Evolutionary conservation across 1,140 invertebrate genomes (phyloP).

Genomic region (Platorchestia sp.): DNA sequence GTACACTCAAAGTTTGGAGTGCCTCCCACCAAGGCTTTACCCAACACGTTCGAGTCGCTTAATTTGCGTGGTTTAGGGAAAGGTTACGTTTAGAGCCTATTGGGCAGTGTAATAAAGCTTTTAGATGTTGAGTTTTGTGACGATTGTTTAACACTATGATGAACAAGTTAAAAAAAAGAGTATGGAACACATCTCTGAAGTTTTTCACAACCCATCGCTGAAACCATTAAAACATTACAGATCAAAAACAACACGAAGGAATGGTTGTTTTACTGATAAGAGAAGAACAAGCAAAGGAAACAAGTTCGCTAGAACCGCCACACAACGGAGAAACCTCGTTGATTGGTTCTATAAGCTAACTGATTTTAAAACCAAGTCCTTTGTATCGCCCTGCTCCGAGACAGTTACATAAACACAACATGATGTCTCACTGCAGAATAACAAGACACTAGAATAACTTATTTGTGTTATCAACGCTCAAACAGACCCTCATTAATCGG

Average conservation of each 20-base stretch:
- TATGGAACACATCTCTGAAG: background rate
- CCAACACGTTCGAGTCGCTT: background rate
- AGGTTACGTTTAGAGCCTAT: background rate
- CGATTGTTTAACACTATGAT: no score
- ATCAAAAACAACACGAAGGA: background rate
- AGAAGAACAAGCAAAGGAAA: background rate
- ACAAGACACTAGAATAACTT: background rate
- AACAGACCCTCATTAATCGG: background rate
- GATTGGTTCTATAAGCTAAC: background rate
- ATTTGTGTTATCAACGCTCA: background rate
- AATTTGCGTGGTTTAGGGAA: background rate
- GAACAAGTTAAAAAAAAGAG: background rate
- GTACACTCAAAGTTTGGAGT: background rate
- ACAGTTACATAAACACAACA: background rate
- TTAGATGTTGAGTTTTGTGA: background rate
- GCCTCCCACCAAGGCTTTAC: background rate
- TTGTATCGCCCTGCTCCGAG: background rate
- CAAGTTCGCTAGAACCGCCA: background rate
- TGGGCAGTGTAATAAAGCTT: background rate
- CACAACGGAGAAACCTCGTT: background rate
- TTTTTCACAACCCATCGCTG: background rate
- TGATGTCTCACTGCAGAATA: background rate
- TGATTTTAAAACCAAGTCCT: background rate
- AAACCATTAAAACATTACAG: background rate
- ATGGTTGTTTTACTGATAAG: background rate